Base-by-base conservation (phyloP, 2,797 vertebrate genomes). In the Megalops cyprinoides region DNA sequence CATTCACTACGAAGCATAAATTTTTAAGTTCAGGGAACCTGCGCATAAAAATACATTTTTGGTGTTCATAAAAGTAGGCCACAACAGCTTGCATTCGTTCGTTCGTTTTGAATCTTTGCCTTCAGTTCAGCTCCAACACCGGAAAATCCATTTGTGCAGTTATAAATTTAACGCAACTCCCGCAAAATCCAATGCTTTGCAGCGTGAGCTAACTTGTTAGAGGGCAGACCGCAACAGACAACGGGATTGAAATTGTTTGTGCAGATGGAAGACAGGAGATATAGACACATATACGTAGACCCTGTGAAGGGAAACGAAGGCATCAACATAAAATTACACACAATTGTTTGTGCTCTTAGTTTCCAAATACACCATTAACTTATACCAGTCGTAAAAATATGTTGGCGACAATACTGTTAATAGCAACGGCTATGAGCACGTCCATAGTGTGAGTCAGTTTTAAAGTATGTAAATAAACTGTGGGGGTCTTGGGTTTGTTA, bases 131-230 rank as follows among this genome's bases (percentile, higher is more conserved):
- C 25, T 31, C 81, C 79, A 67, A 48, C 56, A 65, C 82, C 78
- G 80, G 80, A 82, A 81, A 82, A 56, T 82, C 78, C 10, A 79
- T 79, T 80, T 75, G 34, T 39, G 6, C 73, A 80, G 62, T 77
- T 77, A 82, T 84, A 83, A 79, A 84, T 81, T 82, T 76, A 14
- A 73, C 74, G 60, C 23, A 79, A 79, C 77, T 79, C 75, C 77
- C 73, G 74, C 73, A 53, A 77, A 77, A 77, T 75, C 48, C 49
- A 79, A 20, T 20, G 78, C 69, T 75, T 81, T 78, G 55, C 51
- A 77, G 60, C 44, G 28, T 58, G 69, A 53, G 25, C 42, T 39
- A 80, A 69, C 65, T 42, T 49, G 39, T 73, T 73, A 48, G 78
- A 71, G 49, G 62, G 60, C 9, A 53, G 65, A 79, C 78, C 77